Evolutionary conservation across 2,888 invertebrate species (phyloP).

Genomic region (Calameuta pallipes): DNA sequence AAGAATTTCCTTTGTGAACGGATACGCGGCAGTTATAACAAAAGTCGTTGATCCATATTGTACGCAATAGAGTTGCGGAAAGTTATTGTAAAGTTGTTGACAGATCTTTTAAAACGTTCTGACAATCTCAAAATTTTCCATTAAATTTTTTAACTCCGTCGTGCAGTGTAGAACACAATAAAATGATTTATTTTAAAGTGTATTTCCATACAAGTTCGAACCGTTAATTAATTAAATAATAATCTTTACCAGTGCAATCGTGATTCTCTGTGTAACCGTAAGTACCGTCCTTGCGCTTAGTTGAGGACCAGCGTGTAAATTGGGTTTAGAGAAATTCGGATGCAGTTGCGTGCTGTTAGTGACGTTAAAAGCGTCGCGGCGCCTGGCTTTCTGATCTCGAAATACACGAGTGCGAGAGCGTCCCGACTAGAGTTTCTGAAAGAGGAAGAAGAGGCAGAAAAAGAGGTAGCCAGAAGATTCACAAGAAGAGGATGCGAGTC

Average conservation of each 20-base stretch:
- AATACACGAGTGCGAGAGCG: slow-evolving; percentile 15
- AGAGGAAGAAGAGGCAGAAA: slow-evolving; percentile 10
- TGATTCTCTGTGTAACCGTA: background rate
- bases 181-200: background rate
- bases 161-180: background rate
- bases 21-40: background rate
- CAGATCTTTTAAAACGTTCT: background rate
- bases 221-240: background rate
- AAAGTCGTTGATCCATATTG: background rate
- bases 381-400: slow-evolving; percentile 14
- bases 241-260: background rate
- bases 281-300: background rate
- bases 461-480: slow-evolving; percentile 2
- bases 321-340: background rate
- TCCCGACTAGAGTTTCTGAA: slow-evolving; percentile 1
- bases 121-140: background rate
- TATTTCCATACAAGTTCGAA: background rate
- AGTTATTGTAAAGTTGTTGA: background rate
- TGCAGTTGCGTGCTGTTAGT: background rate
- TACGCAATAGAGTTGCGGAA: background rate
- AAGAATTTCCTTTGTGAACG: background rate
- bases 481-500: background rate
- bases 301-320: background rate
- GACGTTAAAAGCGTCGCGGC: slow-evolving; percentile 1
- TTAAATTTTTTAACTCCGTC: background rate